Evolutionary conservation across 2,113 vertebrate genomes (phyloP), one percentile per base, ranked within the genome.

Genomic region (Bostrychus sinensis): DNA sequence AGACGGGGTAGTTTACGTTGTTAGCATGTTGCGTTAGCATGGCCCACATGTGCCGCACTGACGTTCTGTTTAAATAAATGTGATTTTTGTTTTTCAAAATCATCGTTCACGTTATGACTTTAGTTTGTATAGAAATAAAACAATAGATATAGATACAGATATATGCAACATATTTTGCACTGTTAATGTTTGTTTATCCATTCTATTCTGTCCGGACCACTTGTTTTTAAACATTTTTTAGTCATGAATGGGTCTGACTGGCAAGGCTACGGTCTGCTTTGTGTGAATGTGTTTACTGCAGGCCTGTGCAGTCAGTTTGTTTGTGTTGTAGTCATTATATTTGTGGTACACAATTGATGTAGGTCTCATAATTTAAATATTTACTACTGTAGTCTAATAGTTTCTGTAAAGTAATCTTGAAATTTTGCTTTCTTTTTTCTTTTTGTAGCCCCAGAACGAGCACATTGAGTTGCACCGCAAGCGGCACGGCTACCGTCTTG

Each of bases 381-480:
- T 45, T 22, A 45, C 7, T 38, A 38, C 32, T 34, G 32, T 34
- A 8, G 2, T 1, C 32, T 34, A 6, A 4, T 34, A 4, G 32
- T 4, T 22, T 14, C 23, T 26, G 19, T 20, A 22, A 20, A 22
- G 19, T 19, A 5, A 7, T n/a, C 3, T 39, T 19, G 13, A 19
- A 39, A 30, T 2, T 43, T 3, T 32, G 5, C 7, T 1, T 59
- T 51, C 41, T 1, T 5, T n/a, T 43, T 55, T 32, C 20, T 5
- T 53, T 41, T 71, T 69, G 1, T 79, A 98, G 96, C 97, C 97
- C 37, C 97, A 98, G 91, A 99, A 98, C 62, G 96, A 99, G 72
- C 90, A 98, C 73, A 98, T 98, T 56, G 97, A 99, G 89, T 91
- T 98, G 64, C 95, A 98, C 72, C 96, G 97, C 61, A 97, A 95